Conservation (phyloP, 2,113 vertebrate species). For the Albula glossodonta region DNA sequence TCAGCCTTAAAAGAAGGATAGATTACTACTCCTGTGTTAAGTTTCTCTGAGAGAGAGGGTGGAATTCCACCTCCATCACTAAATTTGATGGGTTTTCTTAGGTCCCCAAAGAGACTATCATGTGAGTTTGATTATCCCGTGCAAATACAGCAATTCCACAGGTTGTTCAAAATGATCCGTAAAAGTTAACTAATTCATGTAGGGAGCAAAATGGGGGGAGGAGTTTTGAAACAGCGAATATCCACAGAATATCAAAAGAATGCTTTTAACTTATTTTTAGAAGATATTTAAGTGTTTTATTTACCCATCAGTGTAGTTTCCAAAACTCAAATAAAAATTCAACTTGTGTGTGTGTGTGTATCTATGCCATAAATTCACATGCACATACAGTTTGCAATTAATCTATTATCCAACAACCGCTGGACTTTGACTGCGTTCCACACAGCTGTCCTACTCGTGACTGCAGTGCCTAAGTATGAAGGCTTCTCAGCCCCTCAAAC, state of each 20-base stretch:
- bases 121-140: background rate
- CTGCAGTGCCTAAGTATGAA: slow-evolving; percentile 64
- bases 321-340: background rate
- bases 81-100: background rate
- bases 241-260: background rate
- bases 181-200: background rate
- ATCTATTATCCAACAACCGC: slow-evolving; percentile 64
- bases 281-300: background rate
- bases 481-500: slow-evolving; percentile 58
- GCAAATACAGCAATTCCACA: background rate
- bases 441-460: slow-evolving; percentile 62
- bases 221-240: background rate
- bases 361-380: background rate
- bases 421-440: slow-evolving; percentile 60
- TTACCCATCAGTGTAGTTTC: background rate
- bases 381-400: background rate
- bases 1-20: background rate
- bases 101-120: background rate
- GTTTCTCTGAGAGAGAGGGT: background rate
- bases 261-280: background rate
- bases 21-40: background rate
- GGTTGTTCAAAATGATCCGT: background rate
- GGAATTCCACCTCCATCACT: background rate
- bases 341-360: background rate
- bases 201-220: background rate